These are phyloP conservation scores for Oreonectes daqikongensis DNA, from an alignment of 2,797 vertebrate species.

Conservation along the genomic window DNA sequence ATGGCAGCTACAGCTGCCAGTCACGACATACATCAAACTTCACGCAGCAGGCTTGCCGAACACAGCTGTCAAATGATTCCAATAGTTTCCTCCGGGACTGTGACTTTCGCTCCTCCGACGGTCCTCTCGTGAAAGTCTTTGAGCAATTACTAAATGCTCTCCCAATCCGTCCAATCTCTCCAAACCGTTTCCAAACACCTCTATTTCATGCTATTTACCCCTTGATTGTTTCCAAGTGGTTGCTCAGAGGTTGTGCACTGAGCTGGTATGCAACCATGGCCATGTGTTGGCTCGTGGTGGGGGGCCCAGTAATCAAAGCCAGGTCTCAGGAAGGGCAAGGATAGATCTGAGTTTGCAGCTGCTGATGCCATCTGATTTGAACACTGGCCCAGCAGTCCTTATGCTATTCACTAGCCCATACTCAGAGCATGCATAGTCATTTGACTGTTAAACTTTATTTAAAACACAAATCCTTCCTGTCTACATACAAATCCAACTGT, in stretches of 20 bases:
- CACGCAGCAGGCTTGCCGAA: slow-evolving; percentile 35
- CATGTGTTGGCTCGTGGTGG: slow-evolving; percentile 62
- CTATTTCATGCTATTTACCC: slow-evolving; percentile 57
- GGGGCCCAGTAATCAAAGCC: slow-evolving; percentile 65
- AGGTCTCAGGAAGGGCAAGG: slow-evolving; percentile 63
- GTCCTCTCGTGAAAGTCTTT: slow-evolving; percentile 47
- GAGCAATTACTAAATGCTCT: slow-evolving; percentile 54
- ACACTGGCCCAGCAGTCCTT: slow-evolving; percentile 55
- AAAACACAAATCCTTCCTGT: not conserved
- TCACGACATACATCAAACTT: slow-evolving; percentile 53
- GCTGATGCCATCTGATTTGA: slow-evolving; percentile 65
- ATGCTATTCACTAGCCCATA: slow-evolving; percentile 53
- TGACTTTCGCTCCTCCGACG: slow-evolving; percentile 40
- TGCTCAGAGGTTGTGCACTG: slow-evolving; percentile 56
- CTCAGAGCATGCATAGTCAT: slow-evolving; percentile 36
- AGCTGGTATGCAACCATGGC: slow-evolving; percentile 59
- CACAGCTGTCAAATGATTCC: slow-evolving; percentile 58
- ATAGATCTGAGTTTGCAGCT: slow-evolving; percentile 63
- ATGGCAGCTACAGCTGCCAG: slow-evolving; percentile 56
- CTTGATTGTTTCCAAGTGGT: slow-evolving; percentile 60
- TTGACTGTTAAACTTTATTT: slow-evolving; percentile 30
- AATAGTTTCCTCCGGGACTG: slow-evolving; percentile 46
- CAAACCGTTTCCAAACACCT: slow-evolving; percentile 53
- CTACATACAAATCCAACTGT: not conserved
- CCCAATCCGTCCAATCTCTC: slow-evolving; percentile 50